Percentiles rank a stretch among this genome's conserved stretches.
These are phyloP conservation scores for Hoplostethus atlanticus DNA, from an alignment of 2,797 vertebrate species.

Conservation along the genomic window DNA sequence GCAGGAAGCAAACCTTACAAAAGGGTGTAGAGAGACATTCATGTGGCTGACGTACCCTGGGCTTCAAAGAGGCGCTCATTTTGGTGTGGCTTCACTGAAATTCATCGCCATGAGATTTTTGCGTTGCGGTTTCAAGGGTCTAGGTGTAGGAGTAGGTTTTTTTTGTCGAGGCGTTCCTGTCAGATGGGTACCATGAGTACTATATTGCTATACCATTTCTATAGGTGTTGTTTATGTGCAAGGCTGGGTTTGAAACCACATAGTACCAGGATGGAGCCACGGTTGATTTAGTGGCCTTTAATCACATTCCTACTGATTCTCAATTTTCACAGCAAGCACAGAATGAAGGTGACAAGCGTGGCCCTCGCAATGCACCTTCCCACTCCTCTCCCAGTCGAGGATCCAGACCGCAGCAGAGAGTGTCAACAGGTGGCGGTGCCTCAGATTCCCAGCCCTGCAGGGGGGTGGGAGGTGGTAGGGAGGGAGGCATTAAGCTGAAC, in stretches of 20 bases:
- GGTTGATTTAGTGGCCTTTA: too few species aligned
- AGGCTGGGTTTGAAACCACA: too few species aligned
- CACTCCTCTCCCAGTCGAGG: background rate
- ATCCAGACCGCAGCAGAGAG: constrained; percentile 20
- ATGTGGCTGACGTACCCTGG: constrained; percentile 51
- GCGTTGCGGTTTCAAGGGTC: constrained; percentile 55
- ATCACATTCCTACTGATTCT: too few species aligned
- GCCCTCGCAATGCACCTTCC: background rate
- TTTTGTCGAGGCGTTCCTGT: too few species aligned
- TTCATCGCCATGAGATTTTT: constrained; percentile 45
- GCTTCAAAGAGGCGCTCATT: constrained; percentile 52
- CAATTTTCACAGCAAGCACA: background rate
- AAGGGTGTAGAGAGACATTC: constrained; percentile 37
- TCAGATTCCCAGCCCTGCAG: constrained; percentile 57
- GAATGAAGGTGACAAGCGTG: too few species aligned
- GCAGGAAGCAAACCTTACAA: constrained; percentile 41
- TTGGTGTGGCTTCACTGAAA: constrained; percentile 67
- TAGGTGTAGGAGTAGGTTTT: constrained; percentile 32
- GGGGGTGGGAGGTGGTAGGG: constrained; percentile 27
- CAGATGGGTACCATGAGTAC: constrained; percentile 46
- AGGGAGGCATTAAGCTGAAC: constrained; percentile 56
- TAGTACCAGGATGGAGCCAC: too few species aligned
- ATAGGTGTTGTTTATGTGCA: background rate
- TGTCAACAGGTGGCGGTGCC: constrained; percentile 38
- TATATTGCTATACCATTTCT: constrained; percentile 1